Percentiles rank a stretch among this genome's conserved stretches.
phyloP scores from a whole-genome alignment of 2,797 vertebrate genomes.

The Momotus momota region DNA sequence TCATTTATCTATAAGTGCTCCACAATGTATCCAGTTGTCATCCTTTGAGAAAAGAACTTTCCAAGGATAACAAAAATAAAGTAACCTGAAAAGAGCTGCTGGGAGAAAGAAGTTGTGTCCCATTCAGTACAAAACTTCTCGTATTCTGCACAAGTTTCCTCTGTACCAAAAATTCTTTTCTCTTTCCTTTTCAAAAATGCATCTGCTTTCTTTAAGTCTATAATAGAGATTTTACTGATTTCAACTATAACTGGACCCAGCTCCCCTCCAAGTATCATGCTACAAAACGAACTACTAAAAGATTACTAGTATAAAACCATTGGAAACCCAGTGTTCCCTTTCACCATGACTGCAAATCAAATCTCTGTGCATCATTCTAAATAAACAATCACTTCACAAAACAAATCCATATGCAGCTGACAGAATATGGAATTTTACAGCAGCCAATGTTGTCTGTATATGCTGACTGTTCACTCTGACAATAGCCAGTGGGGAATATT shows the following conservation, averaged over 20 bases:
- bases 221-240: neutral
- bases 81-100: neutral
- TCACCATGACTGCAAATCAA: neutral
- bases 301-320: neutral
- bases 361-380: neutral
- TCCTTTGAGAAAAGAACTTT: neutral
- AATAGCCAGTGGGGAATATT: neutral
- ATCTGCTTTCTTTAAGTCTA: neutral
- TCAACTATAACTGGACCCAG: neutral
- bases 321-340: neutral
- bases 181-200: neutral
- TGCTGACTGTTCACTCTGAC: neutral
- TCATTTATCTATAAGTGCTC: too few species aligned
- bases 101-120: neutral
- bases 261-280: neutral
- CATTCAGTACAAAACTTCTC: neutral
- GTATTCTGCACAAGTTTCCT: neutral
- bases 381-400: neutral
- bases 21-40: neutral
- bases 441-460: neutral
- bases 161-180: neutral
- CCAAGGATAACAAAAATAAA: neutral
- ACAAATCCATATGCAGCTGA: neutral
- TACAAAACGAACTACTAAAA: neutral
- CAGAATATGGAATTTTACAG: neutral